Evolutionary conservation across 2,888 invertebrate genomes (phyloP), one percentile per base, ranked within the genome.

Genomic region (Nesidiocoris tenuis): DNA sequence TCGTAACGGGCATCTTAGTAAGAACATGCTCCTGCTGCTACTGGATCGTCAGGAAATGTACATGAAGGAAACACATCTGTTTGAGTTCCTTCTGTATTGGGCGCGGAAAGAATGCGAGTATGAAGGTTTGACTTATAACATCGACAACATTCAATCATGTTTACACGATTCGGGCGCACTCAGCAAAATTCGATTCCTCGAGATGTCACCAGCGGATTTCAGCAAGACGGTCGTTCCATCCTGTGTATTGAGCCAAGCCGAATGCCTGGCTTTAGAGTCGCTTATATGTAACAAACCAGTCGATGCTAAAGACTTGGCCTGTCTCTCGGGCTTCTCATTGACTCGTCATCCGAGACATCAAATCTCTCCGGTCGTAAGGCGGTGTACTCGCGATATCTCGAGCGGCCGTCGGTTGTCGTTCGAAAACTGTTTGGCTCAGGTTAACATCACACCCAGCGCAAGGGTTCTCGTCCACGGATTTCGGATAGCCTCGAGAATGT

Each of bases 81-180:
- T 88, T 56, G 84, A 84, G 78, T 83, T 85, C 81, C 85, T 86
- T 18, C 84, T 88, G 81, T 84, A 85, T 76, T 89, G 89, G 89
- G 85, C 87, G 59, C 80, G 82, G 71, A 81, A 83, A 79, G 87
- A 87, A 81, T 88, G 88, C 81, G 81, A 85, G 81, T 83, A 84
- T 79, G 83, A 84, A 79, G 83, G 84, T 77, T 80, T 86, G 17
- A 80, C 82, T 64, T 81, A 82, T 56, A 84, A 84, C 67, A 80
- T 84, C 74, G 84, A 85, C 78, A 87, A 86, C 80, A 84, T 86
- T 80, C 83, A 86, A 74, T 82, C 84, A 61, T 78, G 86, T 56
- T 80, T 88, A 74, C 82, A 83, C 61, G 84, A 84, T 54, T 83
- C 83, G 80, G 85, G 84, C n/a, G 81, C 86, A 71, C 84, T 87